Conservation (phyloP, 2,888 invertebrate genomes). For the Troides helena region DNA sequence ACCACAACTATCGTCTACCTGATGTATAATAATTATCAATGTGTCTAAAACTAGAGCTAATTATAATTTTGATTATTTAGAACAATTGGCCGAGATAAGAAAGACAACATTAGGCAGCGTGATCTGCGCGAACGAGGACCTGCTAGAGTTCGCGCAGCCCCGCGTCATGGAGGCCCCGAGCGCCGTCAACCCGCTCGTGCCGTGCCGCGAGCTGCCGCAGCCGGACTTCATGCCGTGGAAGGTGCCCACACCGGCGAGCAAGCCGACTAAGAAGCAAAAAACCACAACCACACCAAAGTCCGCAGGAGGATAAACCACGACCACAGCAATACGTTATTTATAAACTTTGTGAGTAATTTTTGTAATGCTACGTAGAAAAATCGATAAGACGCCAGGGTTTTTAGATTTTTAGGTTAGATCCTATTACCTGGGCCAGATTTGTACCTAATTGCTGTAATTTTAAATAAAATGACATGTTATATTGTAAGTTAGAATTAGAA, state of each 20-base stretch:
- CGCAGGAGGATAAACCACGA: conserved; percentile 3
- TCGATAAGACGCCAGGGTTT: no score
- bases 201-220: conserved; percentile 82
- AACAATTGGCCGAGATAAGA: conserved; percentile 90
- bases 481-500: no score
- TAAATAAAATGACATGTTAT: no score
- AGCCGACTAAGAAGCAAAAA: conserved; percentile 27
- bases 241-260: conserved; percentile 36
- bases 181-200: conserved; percentile 80
- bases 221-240: conserved; percentile 81
- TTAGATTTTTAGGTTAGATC: no score
- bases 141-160: conserved; percentile 82
- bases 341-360: neutral
- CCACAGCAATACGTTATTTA: conserved; percentile 1
- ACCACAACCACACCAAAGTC: conserved; percentile 22
- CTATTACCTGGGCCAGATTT: no score
- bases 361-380: neutral
- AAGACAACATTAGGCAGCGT: conserved; percentile 86
- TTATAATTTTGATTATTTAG: conserved; percentile 46
- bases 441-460: no score
- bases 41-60: no score
- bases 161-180: conserved; percentile 85
- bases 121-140: conserved; percentile 88
- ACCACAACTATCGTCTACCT: no score
- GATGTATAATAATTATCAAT: no score